Percentiles rank a stretch among this genome's conserved stretches.
These are phyloP conservation scores for Melopsittacus undulatus DNA, from an alignment of 2,797 vertebrate species.

Conservation along the genomic window DNA sequence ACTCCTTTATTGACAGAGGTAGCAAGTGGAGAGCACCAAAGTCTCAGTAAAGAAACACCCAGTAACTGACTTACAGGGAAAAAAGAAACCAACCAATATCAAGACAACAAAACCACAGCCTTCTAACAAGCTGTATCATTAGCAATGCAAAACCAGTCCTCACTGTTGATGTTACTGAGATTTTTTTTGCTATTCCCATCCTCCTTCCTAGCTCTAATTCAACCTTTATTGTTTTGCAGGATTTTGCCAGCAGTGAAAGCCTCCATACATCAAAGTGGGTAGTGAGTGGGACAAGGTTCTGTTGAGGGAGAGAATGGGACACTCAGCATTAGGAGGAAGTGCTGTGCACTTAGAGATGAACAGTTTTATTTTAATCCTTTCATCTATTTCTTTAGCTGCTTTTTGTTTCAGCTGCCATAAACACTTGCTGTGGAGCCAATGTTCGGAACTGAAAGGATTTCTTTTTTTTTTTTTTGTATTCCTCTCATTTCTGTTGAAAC, in stretches of 20 bases:
- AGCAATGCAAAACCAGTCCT: not conserved
- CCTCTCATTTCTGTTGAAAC: slow-evolving; percentile 72
- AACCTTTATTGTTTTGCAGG: slow-evolving; percentile 26
- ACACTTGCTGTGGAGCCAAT: slow-evolving; percentile 52
- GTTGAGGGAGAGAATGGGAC: slow-evolving; percentile 21
- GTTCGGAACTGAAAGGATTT: slow-evolving; percentile 45
- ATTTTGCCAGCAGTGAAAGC: slow-evolving; percentile 28
- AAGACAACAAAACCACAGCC: not conserved
- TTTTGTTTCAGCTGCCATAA: slow-evolving; percentile 61
- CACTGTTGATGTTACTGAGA: not conserved
- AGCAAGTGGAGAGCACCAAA: not conserved
- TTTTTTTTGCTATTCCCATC: not conserved
- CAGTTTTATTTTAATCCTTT: slow-evolving; percentile 65
- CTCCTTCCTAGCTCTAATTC: slow-evolving; percentile 24
- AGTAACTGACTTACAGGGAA: not conserved
- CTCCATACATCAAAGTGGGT: slow-evolving; percentile 28
- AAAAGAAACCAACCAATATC: not conserved
- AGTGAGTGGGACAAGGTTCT: slow-evolving; percentile 28
- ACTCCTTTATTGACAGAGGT: not conserved
- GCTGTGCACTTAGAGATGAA: slow-evolving; percentile 38
- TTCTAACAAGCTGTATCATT: not conserved
- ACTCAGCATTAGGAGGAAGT: not conserved
- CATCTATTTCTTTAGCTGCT: slow-evolving; percentile 26
- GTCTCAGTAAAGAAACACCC: not conserved
- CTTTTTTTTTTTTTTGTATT: slow-evolving; percentile 23